phyloP scores from a whole-genome alignment of 2,113 vertebrate species.

The Ibidorhyncha struthersii region DNA sequence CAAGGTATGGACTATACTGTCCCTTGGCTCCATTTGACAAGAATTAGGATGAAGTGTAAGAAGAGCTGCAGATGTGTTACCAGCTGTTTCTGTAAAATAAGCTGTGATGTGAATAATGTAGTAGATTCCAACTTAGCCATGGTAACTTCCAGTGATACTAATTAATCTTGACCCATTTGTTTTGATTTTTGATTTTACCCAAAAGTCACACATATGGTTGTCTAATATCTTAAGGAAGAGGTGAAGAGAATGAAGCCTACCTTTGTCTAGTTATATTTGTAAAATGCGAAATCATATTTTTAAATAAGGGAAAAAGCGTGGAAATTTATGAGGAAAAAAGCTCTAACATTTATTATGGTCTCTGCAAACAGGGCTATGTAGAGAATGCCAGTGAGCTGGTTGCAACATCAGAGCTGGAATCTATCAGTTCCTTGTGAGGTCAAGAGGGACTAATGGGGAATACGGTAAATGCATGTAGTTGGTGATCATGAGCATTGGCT shows the following conservation, averaged over 20 bases:
- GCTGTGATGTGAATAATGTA: not conserved
- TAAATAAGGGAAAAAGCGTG: not conserved
- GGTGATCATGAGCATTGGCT: not conserved
- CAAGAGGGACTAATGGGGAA: not conserved
- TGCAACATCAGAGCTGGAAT: not conserved
- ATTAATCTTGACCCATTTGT: not conserved
- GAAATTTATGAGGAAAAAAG: not conserved
- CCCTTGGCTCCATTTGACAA: not conserved
- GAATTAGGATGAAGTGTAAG: not conserved
- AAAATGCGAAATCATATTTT: not conserved
- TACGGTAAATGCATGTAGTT: not conserved
- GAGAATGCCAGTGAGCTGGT: not conserved
- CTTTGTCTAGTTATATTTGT: not conserved
- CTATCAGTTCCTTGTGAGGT: not conserved
- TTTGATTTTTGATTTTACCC: not conserved
- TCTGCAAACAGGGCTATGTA: not conserved
- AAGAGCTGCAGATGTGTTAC: not conserved
- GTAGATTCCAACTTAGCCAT: not conserved
- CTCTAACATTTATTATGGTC: fast-evolving
- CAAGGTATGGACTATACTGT: not conserved
- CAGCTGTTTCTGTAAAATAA: not conserved
- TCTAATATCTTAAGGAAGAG: not conserved
- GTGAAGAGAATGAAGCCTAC: not conserved
- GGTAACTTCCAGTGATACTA: not conserved
- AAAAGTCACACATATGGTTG: not conserved